phyloP scores from a whole-genome alignment of 2,113 vertebrate species.

The Burhinus bistriatus region DNA sequence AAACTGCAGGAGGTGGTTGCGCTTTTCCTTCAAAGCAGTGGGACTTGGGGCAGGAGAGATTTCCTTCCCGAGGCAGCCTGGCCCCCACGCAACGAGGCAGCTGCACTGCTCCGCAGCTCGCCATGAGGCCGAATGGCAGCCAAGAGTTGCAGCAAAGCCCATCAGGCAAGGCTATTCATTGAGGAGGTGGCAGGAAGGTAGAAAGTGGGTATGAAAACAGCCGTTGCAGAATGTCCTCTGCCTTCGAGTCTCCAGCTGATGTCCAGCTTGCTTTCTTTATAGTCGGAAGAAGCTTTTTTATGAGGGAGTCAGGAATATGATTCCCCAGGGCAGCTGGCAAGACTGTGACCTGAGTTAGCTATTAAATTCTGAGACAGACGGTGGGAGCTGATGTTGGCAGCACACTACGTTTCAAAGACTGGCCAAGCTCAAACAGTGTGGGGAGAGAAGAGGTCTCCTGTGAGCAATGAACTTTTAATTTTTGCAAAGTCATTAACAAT shows the following conservation, averaged over 20 bases:
- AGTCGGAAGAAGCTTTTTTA: not conserved
- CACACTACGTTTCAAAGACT: rapidly evolving
- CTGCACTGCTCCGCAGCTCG: rapidly evolving
- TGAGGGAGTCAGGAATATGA: not conserved
- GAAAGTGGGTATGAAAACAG: not conserved
- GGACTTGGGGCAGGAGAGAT: not conserved
- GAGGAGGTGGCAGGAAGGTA: not conserved
- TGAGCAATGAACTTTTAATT: not conserved
- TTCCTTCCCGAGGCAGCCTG: rapidly evolving
- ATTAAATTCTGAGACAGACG: not conserved
- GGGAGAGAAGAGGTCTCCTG: not conserved
- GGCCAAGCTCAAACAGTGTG: not conserved
- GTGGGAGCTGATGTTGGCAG: not conserved
- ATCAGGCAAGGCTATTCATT: not conserved
- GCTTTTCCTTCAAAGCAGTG: not conserved
- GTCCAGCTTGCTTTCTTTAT: not conserved
- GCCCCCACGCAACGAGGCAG: not conserved
- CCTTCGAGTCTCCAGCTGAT: not conserved
- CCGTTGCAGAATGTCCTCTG: not conserved
- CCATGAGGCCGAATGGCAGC: rapidly evolving
- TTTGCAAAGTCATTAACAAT: not conserved
- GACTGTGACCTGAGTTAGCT: not conserved
- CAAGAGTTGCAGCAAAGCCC: not conserved
- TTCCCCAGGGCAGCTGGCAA: not conserved
- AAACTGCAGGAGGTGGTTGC: not conserved